Evolutionary conservation across 2,113 vertebrate genomes (phyloP).

Genomic region (Aptenodytes forsteri): DNA sequence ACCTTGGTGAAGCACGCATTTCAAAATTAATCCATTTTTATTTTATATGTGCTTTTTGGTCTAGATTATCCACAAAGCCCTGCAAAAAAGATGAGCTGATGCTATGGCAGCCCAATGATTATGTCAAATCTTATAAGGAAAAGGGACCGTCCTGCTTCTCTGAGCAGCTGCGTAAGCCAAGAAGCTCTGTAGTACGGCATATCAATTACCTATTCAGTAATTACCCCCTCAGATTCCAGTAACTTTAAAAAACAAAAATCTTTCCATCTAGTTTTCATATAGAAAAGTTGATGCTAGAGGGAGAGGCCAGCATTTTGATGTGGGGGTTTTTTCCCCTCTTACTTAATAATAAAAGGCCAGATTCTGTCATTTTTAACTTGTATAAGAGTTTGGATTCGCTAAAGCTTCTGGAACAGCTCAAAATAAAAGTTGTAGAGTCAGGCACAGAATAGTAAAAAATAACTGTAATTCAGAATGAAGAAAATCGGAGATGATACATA

Average conservation of each 20-base stretch:
- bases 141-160: neutral
- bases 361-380: neutral
- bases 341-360: neutral
- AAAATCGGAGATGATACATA: neutral
- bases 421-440: neutral
- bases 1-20: neutral
- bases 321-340: neutral
- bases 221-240: neutral
- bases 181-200: neutral
- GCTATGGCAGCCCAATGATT: neutral
- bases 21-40: neutral
- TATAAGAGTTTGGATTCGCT: neutral
- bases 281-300: neutral
- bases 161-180: neutral
- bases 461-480: neutral
- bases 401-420: neutral
- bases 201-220: neutral
- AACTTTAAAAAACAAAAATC: neutral
- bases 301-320: neutral
- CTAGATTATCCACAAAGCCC: neutral
- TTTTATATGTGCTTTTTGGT: neutral
- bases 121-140: neutral
- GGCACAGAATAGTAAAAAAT: neutral
- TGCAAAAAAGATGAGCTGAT: neutral
- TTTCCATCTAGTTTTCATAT: neutral